phyloP scores from a whole-genome alignment of 2,113 vertebrate species.

The Chauna torquata region DNA sequence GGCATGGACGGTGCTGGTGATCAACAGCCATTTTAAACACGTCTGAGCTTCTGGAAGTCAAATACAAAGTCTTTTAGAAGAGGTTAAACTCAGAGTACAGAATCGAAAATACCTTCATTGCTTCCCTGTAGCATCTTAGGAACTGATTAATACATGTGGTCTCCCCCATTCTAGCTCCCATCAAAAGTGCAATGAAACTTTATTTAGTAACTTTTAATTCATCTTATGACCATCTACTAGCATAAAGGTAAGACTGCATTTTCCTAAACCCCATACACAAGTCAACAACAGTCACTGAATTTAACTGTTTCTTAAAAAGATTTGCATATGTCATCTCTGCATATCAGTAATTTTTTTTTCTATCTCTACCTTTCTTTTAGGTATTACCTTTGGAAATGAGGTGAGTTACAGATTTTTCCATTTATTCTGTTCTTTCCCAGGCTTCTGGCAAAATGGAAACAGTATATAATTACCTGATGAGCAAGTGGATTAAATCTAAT shows the following conservation, averaged over 20 bases:
- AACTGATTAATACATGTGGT: background rate
- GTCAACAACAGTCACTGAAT: background rate
- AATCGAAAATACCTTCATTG: accelerated
- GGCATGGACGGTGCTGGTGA: background rate
- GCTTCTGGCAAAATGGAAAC: background rate
- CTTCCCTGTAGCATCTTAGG: background rate
- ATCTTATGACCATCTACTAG: background rate
- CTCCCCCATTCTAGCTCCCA: background rate
- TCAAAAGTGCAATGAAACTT: background rate
- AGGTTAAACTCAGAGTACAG: background rate
- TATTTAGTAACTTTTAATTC: background rate
- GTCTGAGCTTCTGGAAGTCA: background rate
- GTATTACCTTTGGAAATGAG: constrained; percentile 21
- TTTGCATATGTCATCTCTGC: background rate
- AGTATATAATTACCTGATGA: background rate
- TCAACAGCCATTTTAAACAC: accelerated
- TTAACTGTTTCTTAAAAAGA: background rate
- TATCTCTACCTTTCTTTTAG: background rate
- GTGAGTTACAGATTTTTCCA: background rate
- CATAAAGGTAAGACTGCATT: background rate
- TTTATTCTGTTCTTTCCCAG: background rate
- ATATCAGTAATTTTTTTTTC: background rate
- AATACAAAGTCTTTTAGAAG: background rate
- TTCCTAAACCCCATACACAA: background rate
- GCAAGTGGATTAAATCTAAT: background rate